Conservation (phyloP, 2,888 invertebrate genomes). For the Caenorhabditis uteleia region DNA sequence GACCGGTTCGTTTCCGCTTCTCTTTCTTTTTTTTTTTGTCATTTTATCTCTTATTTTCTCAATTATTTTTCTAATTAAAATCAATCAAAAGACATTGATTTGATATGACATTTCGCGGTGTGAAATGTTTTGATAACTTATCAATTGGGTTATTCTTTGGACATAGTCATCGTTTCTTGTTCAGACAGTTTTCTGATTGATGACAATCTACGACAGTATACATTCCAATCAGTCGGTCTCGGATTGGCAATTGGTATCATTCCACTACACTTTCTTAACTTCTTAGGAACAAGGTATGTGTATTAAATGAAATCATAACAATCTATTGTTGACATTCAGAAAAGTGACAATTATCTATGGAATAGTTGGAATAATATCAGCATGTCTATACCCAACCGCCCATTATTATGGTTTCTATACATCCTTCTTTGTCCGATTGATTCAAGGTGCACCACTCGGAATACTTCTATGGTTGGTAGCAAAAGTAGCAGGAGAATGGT, state of each 20-base stretch:
- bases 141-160: background rate
- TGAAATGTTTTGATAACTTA: background rate
- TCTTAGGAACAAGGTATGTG: conserved; percentile 38
- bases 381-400: conserved; percentile 34
- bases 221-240: conserved; percentile 39
- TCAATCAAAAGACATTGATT: too few relatives aligned
- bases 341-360: conserved; percentile 31
- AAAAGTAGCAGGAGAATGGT: conserved; percentile 43
- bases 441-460: conserved; percentile 41
- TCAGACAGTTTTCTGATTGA: conserved; percentile 37
- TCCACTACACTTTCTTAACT: conserved; percentile 32
- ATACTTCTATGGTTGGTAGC: conserved; percentile 41
- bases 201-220: conserved; percentile 28
- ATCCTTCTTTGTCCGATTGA: conserved; percentile 28
- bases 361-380: conserved; percentile 28
- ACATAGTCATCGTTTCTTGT: background rate
- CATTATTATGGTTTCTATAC: conserved; percentile 32
- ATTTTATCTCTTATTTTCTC: too few relatives aligned
- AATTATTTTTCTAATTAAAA: too few relatives aligned
- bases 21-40: too few relatives aligned
- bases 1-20: conserved; percentile 18
- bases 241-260: conserved; percentile 39
- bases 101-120: background rate
- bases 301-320: background rate
- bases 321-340: conserved; percentile 15